phyloP scores from a whole-genome alignment of 2,113 vertebrate genomes.

The Caracal caracal region DNA sequence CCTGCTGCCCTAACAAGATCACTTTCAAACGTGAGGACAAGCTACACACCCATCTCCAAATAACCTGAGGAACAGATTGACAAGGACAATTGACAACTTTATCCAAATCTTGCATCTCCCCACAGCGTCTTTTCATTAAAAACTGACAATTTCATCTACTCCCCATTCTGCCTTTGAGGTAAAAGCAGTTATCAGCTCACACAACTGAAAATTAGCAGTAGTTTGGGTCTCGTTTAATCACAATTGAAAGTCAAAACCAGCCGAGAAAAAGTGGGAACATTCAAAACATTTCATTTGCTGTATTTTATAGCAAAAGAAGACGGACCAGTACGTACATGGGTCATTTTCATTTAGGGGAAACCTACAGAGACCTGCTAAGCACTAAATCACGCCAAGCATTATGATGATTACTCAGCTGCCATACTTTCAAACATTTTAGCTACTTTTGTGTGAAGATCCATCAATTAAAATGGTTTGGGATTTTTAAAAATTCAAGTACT shows the following conservation, averaged over 20 bases:
- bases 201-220: neutral
- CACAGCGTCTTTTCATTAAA: constrained; percentile 34
- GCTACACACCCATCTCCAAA: neutral
- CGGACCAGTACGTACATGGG: neutral
- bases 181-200: neutral
- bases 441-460: neutral
- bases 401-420: neutral
- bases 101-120: neutral
- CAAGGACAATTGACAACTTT: neutral
- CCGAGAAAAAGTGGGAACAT: neutral
- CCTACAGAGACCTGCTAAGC: neutral
- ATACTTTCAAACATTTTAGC: neutral
- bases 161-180: neutral
- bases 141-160: neutral
- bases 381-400: neutral
- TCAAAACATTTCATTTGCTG: neutral
- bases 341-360: neutral
- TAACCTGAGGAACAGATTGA: neutral
- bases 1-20: constrained; percentile 16
- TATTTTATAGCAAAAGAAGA: constrained; percentile 46
- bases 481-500: constrained; percentile 15
- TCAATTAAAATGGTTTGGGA: neutral
- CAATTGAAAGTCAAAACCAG: neutral
- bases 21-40: neutral
- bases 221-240: neutral